Base-by-base conservation (phyloP, 2,113 vertebrate genomes). In the Tragulus kanchil region DNA sequence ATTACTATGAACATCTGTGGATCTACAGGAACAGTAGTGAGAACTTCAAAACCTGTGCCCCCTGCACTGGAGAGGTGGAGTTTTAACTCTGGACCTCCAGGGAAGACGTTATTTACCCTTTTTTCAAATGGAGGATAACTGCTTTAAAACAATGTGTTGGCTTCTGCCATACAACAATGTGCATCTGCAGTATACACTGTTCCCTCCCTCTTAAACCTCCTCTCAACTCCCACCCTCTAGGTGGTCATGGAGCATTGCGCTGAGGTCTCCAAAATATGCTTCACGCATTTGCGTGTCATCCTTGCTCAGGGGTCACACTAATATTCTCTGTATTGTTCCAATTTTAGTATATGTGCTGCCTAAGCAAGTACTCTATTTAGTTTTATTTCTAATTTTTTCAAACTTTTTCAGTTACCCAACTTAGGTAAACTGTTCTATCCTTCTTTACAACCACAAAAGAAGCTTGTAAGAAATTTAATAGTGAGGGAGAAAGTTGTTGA, bases 381-480 rank as follows among this genome's bases (percentile, higher is more conserved):
- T n/a, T 78, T 54, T 54, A 54, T 54, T 31, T 54, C 50, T 78
- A 78, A 78, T 31, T 31, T n/a, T 54, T 54, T 19, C 1, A 28
- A 78, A 54, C 75, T 54, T 54, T 78, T 78, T 52, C 8, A 78
- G 50, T 78, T 52, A 78, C 15, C 75, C 45, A 93, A n/a, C 58
- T 82, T 77, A 85, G 86, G 65, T 89, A 88, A 94, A 45, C 56
- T 17, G 64, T 52, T 81, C 56, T 36, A 10, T 52, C 7, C 12
- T 87, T 84, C 69, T 56, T 88, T 86, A 79, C 6, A 89, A 79
- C 85, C 48, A 89, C 8, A 3, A 52, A 56, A 67, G 52, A 14
- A 50, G 50, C 42, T 73, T 85, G n/a, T 6, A 93, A 58, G 28
- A 93, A 93, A 89, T 54, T 56, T 77, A 85, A 93, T 31, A 71